phyloP scores from a whole-genome alignment of 2,113 vertebrate species.

The Centropus unirufus region DNA sequence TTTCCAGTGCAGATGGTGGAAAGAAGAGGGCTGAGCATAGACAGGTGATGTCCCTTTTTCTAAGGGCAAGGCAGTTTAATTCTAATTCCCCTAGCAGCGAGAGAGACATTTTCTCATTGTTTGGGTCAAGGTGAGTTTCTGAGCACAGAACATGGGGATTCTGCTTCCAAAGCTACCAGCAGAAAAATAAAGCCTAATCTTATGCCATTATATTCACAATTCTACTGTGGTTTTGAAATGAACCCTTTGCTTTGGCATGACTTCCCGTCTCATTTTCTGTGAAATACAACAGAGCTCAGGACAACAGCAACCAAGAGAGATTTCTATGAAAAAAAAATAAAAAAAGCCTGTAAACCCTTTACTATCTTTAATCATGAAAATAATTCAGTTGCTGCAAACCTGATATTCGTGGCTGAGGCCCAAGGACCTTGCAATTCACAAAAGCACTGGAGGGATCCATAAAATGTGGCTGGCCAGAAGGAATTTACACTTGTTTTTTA shows the following conservation, averaged over 20 bases:
- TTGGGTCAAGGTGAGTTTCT: not conserved
- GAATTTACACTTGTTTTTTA: conserved; percentile 71
- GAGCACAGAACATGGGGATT: not conserved
- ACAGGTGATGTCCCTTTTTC: not conserved
- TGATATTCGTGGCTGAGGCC: conserved; percentile 53
- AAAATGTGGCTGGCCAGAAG: conserved; percentile 58
- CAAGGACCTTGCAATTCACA: conserved; percentile 56
- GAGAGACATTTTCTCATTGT: not conserved
- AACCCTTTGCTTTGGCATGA: conserved; percentile 36
- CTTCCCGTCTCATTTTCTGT: conserved; percentile 43
- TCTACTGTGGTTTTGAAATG: conserved; percentile 32
- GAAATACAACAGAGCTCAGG: conserved; percentile 54
- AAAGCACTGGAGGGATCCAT: conserved; percentile 63
- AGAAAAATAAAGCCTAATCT: not conserved
- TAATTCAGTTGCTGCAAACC: conserved; percentile 60
- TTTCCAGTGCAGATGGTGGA: not conserved
- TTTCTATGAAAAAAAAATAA: not conserved
- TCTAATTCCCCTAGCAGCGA: not conserved
- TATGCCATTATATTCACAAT: not conserved
- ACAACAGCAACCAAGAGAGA: conserved; percentile 40
- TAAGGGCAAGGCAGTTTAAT: accelerated
- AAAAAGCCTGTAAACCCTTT: conserved; percentile 38
- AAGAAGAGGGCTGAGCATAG: not conserved
- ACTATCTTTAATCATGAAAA: conserved; percentile 67
- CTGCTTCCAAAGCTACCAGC: not conserved